Conservation (phyloP, 2,888 invertebrate genomes). For the Lampropteryx suffumata region DNA sequence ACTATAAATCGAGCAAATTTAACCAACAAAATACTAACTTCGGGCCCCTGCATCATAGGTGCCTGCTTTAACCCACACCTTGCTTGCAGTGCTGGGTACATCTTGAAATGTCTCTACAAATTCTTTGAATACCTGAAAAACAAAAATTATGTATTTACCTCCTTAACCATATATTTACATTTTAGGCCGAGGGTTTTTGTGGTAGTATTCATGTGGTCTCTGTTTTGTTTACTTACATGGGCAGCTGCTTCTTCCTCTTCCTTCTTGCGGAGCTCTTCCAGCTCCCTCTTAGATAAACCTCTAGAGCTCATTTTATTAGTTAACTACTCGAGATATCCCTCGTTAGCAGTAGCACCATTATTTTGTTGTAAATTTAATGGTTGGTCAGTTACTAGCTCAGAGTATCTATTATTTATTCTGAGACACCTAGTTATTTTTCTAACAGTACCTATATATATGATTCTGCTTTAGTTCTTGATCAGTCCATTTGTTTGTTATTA, state of each 20-base stretch:
- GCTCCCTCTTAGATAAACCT: slow-evolving; percentile 89
- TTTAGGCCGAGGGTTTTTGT: too few relatives aligned
- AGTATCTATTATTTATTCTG: too few relatives aligned
- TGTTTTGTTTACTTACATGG: slow-evolving; percentile 84
- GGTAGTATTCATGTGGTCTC: too few relatives aligned
- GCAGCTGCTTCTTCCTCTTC: slow-evolving; percentile 96
- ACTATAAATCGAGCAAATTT: too few relatives aligned
- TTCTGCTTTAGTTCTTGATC: too few relatives aligned
- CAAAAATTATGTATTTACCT: neutral
- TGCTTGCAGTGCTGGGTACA: slow-evolving; percentile 88
- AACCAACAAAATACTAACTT: slow-evolving; percentile 80
- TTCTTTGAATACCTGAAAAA: slow-evolving; percentile 93
- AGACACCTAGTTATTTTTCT: too few relatives aligned
- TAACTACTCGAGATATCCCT: neutral
- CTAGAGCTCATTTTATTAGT: slow-evolving; percentile 84
- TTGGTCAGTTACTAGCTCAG: too few relatives aligned
- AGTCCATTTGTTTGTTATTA: too few relatives aligned
- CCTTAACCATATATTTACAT: too few relatives aligned
- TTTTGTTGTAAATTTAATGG: too few relatives aligned
- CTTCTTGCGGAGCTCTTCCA: slow-evolving; percentile 93
- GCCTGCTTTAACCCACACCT: slow-evolving; percentile 99
- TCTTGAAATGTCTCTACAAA: slow-evolving; percentile 99
- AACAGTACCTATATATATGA: too few relatives aligned
- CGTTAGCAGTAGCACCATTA: too few relatives aligned
- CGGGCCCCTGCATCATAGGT: slow-evolving; percentile 97